Evolutionary conservation across 2,113 vertebrate genomes (phyloP).

Genomic region (Sisor rabdophorus): DNA sequence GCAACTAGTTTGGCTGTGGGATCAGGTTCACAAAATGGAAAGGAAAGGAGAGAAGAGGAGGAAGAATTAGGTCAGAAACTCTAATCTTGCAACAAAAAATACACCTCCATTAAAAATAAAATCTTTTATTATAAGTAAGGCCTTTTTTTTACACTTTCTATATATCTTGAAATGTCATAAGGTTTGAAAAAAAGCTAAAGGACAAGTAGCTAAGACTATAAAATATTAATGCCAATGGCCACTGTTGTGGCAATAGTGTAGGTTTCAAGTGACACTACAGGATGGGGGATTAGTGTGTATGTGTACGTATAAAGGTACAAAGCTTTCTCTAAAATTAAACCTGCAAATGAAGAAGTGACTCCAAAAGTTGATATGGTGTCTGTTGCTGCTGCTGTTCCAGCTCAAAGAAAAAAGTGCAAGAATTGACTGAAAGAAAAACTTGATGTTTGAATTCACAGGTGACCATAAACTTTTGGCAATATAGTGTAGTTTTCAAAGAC

Average conservation of each 20-base stretch:
- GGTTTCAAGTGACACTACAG: conserved; percentile 67
- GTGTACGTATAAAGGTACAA: not conserved
- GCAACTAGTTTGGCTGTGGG: conserved; percentile 39
- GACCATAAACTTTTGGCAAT: not conserved
- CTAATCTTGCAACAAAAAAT: not conserved
- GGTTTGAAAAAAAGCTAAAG: conserved; percentile 31
- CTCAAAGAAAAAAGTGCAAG: not conserved
- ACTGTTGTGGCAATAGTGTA: conserved; percentile 50
- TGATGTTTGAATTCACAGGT: no score
- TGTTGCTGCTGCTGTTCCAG: not conserved
- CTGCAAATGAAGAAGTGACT: not conserved
- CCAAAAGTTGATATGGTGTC: not conserved
- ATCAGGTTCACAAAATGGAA: conserved; percentile 32
- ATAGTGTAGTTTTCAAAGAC: no score
- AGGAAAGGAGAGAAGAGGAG: conserved; percentile 11
- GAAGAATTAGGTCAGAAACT: conserved; percentile 24
- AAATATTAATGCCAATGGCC: conserved; percentile 66
- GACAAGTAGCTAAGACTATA: conserved; percentile 54
- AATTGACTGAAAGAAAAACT: not conserved
- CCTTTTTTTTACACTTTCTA: not conserved
- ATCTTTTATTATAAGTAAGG: not conserved
- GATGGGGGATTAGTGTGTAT: not conserved
- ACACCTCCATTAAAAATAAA: not conserved
- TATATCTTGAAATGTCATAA: conserved; percentile 3
- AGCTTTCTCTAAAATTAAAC: conserved; percentile 3